These are phyloP conservation scores for Hippasteria phrygiana DNA, from an alignment of 53 echinoderm and acorn worm species.

Conservation along the genomic window DNA sequence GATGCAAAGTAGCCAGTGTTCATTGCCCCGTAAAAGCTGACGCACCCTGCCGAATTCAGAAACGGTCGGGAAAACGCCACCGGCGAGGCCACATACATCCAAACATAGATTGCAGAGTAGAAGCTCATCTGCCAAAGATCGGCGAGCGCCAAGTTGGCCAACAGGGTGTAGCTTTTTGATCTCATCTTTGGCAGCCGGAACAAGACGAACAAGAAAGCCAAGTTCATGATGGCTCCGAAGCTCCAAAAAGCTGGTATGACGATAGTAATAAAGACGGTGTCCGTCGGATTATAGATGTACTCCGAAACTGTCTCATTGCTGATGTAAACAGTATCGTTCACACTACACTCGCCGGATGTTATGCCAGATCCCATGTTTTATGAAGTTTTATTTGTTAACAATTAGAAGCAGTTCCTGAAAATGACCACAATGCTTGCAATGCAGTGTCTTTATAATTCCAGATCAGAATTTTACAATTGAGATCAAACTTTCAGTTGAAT, in stretches of 20 bases:
- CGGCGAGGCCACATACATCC: neutral
- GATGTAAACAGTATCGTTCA: neutral
- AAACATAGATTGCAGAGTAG: neutral
- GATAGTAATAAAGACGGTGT: neutral
- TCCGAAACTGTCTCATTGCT: neutral
- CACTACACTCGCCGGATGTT: neutral
- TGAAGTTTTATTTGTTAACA: too few relatives aligned
- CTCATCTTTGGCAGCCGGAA: neutral
- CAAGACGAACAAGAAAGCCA: conserved; percentile 18
- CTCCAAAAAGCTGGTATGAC: conserved; percentile 4
- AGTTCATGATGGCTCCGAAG: neutral
- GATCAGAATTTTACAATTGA: too few relatives aligned
- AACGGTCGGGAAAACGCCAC: neutral
- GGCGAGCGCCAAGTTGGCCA: conserved; percentile 34
- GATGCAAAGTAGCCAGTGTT: neutral
- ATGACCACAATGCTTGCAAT: too few relatives aligned
- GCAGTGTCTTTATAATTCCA: too few relatives aligned
- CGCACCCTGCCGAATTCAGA: neutral
- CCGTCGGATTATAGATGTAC: neutral
- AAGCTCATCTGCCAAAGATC: neutral
- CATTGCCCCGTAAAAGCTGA: too few relatives aligned
- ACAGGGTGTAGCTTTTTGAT: neutral
- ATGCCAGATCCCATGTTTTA: neutral
- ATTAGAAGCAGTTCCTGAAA: too few relatives aligned
- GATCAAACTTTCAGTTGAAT: too few relatives aligned